Conservation (phyloP, 2,797 vertebrate genomes). For the Tragopan temminckii region DNA sequence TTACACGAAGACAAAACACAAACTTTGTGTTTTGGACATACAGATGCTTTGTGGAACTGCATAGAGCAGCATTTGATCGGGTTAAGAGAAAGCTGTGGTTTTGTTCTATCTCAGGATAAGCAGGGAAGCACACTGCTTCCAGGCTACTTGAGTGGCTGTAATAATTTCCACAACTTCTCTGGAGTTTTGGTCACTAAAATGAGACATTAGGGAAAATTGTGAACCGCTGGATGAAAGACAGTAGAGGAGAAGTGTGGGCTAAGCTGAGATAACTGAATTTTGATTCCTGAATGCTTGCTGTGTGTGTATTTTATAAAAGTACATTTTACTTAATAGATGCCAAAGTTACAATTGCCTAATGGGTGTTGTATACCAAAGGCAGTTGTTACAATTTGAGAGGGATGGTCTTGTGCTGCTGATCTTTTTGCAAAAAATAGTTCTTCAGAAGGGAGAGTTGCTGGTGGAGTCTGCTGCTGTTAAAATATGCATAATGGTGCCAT, state of each 20-base stretch:
- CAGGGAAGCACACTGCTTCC: background rate
- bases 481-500: background rate
- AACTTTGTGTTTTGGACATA: background rate
- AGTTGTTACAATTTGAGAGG: background rate
- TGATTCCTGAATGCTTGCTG: background rate
- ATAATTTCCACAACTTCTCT: background rate
- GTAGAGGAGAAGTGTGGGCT: background rate
- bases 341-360: background rate
- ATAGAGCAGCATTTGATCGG: background rate
- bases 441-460: background rate
- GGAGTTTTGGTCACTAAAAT: background rate
- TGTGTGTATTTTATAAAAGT: background rate
- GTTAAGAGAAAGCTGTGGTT: background rate
- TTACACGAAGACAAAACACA: too few relatives aligned
- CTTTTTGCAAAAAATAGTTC: background rate
- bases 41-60: background rate
- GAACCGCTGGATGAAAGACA: background rate
- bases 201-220: background rate
- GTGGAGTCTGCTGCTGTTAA: background rate
- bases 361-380: background rate
- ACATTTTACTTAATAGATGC: background rate
- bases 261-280: background rate
- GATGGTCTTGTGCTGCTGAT: background rate
- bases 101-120: background rate
- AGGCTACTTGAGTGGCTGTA: background rate